A percentile compares a stretch with the other conserved stretches of the same genome.
These are phyloP conservation scores for Aethes cnicana DNA, from an alignment of 2,888 invertebrate genomes.

Conservation along the genomic window DNA sequence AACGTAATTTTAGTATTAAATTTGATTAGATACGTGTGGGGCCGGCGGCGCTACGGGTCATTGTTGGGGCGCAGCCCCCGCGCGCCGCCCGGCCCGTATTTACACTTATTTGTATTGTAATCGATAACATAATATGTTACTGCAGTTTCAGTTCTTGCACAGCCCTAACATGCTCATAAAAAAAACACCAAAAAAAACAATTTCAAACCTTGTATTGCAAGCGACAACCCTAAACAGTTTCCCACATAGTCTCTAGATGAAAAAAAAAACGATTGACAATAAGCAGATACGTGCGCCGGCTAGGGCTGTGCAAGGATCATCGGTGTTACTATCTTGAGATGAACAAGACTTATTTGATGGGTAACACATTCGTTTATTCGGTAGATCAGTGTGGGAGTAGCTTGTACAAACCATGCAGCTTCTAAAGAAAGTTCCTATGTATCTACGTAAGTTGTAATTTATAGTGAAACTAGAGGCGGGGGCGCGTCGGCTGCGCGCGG, in stretches of 20 bases:
- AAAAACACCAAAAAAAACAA: background rate
- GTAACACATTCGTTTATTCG: conserved; percentile 73
- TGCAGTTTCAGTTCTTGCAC: conserved; percentile 48
- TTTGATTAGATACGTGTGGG: conserved; percentile 73
- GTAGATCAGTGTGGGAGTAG: conserved; percentile 81
- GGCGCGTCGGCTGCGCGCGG: conserved; percentile 55
- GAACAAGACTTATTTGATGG: conserved; percentile 67
- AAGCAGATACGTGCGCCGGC: conserved; percentile 25
- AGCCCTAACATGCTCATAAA: conserved; percentile 42
- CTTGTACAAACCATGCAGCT: conserved; percentile 83
- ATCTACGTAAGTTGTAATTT: conserved; percentile 82
- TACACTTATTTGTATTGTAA: conserved; percentile 72
- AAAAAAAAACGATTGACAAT: conserved; percentile 24
- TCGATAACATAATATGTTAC: conserved; percentile 70
- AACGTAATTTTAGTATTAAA: conserved; percentile 79
- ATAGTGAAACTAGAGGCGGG: conserved; percentile 74
- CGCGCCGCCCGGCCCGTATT: conserved; percentile 57
- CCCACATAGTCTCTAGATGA: background rate
- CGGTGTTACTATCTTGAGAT: conserved; percentile 59
- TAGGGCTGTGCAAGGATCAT: conserved; percentile 47
- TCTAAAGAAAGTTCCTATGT: conserved; percentile 83
- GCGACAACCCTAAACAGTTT: conserved; percentile 10
- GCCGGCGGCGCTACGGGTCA: conserved; percentile 76
- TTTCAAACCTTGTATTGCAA: background rate
- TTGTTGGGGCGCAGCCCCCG: conserved; percentile 62